Evolutionary conservation across 2,888 invertebrate genomes (phyloP), one percentile per base, ranked within the genome.

Genomic region (Himalopsyche kuldschensis): DNA sequence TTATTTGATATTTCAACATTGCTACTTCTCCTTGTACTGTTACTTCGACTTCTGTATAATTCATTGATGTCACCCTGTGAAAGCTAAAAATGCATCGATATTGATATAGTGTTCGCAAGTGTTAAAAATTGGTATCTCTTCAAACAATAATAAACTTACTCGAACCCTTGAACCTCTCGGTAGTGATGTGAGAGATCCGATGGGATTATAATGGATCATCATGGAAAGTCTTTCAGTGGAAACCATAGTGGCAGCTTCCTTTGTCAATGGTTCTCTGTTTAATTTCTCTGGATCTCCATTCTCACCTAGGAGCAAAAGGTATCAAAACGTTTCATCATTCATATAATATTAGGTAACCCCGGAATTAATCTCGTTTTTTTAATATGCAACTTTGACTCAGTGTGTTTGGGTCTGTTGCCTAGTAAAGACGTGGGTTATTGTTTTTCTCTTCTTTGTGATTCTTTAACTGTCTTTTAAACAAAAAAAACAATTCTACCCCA

Each of bases 181-280:
- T 87, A 96, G 88, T 0, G 95, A 96, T 85, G 95, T 93, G 78
- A 96, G 89, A 41, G 95, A 95, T 76, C 96, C 95, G 82, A 95
- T 93, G 86, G 95, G 95, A 88, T 96, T 96, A 89, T 94, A 95
- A 87, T 95, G 93, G 4, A 95, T 95, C 90, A 95, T 94, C 87
- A 96, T 92, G 88, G 95, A 95, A 76, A 96, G 89, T 75, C 96
- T 90, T 89, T 96, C 95, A 84, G 94, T 89, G 69, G 95, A 95
- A 88, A 95, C 93, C 91, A 94, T 94, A 0, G 95, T 95, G 79
- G 93, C 93, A 76, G 94, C 94, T 87, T 95, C 95, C 87, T 94
- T 95, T 35, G 92, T 93, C 77, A 94, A 90, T 0, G 94, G 94
- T 87, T 95, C 94, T 0, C 89, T 89, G 24, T 94, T 94, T 77